Evolutionary conservation across 2,888 invertebrate genomes (phyloP), one percentile per base, ranked within the genome.

Genomic region (Neria commutata): DNA sequence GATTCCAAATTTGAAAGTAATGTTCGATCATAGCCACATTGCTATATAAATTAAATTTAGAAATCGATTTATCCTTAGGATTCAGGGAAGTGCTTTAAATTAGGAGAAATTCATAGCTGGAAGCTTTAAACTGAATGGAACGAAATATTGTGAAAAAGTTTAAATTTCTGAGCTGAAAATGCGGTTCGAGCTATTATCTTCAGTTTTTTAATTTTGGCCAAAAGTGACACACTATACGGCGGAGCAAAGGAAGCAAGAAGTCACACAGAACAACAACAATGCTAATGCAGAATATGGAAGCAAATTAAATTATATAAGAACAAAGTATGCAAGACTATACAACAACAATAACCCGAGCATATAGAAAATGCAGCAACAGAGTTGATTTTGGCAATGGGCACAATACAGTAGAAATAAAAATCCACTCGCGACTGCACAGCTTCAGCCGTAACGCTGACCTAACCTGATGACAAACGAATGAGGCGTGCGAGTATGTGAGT

Each of bases 401-500:
- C n/a, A n/a, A n/a, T n/a, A n/a, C n/a, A n/a, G n/a, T 42, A 42
- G 21, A 42, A 42, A 42, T 42, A 42, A 19, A 37, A 42, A 42
- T 42, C 42, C 21, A 42, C 42, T 42, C 21, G 17, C 42, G 21
- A 19, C 14, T 42, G 14, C 21, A 42, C 42, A 19, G 6, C 6
- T 29, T 8, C 29, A 6, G n/a, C n/a, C n/a, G n/a, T n/a, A n/a
- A n/a, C n/a, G n/a, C n/a, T n/a, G 6, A 6, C 6, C 14, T 42
- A 21, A 42, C 42, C 42, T 42, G 17, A 42, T 42, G 42, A 42
- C 42, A 42, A 19, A 6, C 42, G 2, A 29, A 29, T 8, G n/a
- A n/a, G n/a, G n/a, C n/a, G 29, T 29, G 29, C 14, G 5, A 14
- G 19, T 3, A 42, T 6, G 3, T 3, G 42, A 17, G 42, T 5